Conservation (phyloP, 2,113 vertebrate genomes). For the Electrona antarctica region DNA sequence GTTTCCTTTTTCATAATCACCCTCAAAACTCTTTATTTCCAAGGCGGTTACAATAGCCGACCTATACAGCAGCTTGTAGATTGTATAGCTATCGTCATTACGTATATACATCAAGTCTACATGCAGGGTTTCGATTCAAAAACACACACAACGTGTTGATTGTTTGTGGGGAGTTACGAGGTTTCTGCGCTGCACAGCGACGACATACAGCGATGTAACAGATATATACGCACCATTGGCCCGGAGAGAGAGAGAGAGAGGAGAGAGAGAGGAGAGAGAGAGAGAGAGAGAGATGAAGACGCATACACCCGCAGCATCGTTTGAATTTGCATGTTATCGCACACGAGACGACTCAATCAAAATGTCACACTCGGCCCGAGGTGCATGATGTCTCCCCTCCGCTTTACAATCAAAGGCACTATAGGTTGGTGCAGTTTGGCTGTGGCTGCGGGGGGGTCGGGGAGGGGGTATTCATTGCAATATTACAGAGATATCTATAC, state of each 20-base stretch:
- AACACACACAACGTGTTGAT: too few relatives aligned
- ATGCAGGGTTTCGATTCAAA: too few relatives aligned
- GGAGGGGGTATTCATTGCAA: too few relatives aligned
- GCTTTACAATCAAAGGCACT: constrained; percentile 61
- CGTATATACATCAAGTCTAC: too few relatives aligned
- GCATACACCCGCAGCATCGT: constrained; percentile 43
- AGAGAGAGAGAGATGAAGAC: constrained; percentile 18
- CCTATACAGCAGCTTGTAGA: too few relatives aligned
- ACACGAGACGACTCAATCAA: constrained; percentile 68
- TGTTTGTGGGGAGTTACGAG: too few relatives aligned
- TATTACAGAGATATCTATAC: too few relatives aligned
- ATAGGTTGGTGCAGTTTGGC: constrained; percentile 47
- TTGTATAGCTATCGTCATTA: too few relatives aligned
- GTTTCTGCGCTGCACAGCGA: constrained; percentile 54
- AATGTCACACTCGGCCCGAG: constrained; percentile 66
- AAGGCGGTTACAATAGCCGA: too few relatives aligned
- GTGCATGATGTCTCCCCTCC: constrained; percentile 29
- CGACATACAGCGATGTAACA: constrained; percentile 68
- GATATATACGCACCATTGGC: constrained; percentile 66
- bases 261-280: constrained; percentile 11
- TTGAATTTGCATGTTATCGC: constrained; percentile 76
- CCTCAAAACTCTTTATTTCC: too few relatives aligned
- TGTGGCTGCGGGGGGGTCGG: constrained; percentile 4
- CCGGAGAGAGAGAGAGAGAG: constrained; percentile 53
- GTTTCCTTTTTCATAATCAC: too few relatives aligned